These are phyloP conservation scores for Linepithema humile DNA, from an alignment of 1,140 invertebrate genomes.

Conservation along the genomic window DNA sequence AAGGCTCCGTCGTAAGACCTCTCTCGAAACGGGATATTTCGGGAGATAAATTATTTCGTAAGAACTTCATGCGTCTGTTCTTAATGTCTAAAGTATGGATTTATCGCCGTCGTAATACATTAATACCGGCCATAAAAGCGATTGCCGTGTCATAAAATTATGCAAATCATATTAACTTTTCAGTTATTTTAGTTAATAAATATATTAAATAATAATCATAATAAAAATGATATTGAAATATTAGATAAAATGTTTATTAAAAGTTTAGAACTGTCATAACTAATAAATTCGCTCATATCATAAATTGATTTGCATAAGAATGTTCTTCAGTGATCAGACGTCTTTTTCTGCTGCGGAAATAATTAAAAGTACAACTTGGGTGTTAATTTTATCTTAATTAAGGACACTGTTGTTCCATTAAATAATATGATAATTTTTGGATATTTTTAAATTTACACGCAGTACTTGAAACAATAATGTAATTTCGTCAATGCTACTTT, in stretches of 20 bases:
- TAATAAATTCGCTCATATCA: not conserved
- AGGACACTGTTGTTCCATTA: slow-evolving; percentile 19
- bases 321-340: not conserved
- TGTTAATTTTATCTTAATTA: not conserved
- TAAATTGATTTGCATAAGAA: not conserved
- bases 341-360: not conserved
- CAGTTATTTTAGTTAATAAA: not conserved
- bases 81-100: not conserved
- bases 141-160: not conserved
- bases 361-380: not conserved
- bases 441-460: not conserved
- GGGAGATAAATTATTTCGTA: slow-evolving; percentile 43
- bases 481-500: slow-evolving; percentile 4
- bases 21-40: slow-evolving; percentile 24
- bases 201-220: not conserved
- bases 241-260: not conserved
- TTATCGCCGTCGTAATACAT: not conserved
- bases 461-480: not conserved
- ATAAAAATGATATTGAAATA: not conserved
- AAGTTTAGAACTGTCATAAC: not conserved
- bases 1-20: slow-evolving; percentile 22
- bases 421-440: not conserved
- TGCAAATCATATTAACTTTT: not conserved
- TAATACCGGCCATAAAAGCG: not conserved
- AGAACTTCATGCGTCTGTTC: not conserved